Evolutionary conservation across 2,888 invertebrate genomes (phyloP).

Genomic region (Caenorhabditis sp.): DNA sequence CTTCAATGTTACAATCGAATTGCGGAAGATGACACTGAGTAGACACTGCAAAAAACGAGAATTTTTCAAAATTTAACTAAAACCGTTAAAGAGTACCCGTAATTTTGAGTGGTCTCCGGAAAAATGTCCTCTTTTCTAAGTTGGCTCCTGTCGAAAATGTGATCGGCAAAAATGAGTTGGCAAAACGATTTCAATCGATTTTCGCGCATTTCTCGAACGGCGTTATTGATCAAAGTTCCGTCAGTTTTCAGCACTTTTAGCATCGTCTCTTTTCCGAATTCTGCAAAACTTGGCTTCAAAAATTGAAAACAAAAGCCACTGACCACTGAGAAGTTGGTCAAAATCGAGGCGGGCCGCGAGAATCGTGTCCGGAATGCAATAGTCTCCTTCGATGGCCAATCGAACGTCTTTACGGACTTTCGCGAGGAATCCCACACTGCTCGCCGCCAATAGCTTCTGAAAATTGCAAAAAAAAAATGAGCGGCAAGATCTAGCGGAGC

Average conservation of each 20-base stretch:
- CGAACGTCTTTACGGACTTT: background rate
- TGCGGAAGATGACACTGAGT: conserved; percentile 35
- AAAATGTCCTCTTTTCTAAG: background rate
- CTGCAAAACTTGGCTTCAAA: too few relatives aligned
- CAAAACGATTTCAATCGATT: background rate
- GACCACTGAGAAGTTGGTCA: background rate
- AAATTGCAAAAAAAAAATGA: too few relatives aligned
- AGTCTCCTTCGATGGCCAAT: conserved; percentile 14
- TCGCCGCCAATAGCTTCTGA: too few relatives aligned
- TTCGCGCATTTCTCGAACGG: conserved; percentile 1
- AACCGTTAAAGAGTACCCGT: conserved; percentile 18
- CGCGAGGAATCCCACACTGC: too few relatives aligned
- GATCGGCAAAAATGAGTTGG: background rate
- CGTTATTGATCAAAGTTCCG: background rate
- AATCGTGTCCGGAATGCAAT: conserved; percentile 14
- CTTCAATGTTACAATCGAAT: background rate
- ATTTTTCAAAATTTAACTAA: background rate
- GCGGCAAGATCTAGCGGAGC: too few relatives aligned
- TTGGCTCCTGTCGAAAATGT: background rate
- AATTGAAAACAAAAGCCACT: background rate
- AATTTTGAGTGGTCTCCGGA: conserved; percentile 2
- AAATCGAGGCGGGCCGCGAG: background rate
- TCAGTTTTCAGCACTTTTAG: background rate
- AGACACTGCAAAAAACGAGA: conserved; percentile 9
- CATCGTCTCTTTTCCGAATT: conserved; percentile 14